Evolutionary conservation across 2,888 invertebrate genomes (phyloP), one percentile per base, ranked within the genome.

Genomic region (Drosophila buzzatii): DNA sequence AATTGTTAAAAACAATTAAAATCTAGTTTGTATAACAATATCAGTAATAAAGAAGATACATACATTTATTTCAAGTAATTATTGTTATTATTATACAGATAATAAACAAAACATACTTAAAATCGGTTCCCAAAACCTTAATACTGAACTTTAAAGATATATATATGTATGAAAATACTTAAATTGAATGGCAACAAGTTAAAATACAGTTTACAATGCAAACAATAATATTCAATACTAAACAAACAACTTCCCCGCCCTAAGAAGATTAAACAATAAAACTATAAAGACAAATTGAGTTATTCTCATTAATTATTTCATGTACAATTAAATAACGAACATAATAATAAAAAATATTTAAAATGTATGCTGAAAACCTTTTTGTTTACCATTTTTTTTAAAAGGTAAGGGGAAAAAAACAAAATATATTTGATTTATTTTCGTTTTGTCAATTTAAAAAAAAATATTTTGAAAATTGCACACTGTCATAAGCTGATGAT

Each of bases 281-380:
- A 59, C 18, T 70, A 73, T 59, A n/a, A 73, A 65, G 39, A 81
- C 63, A 44, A 44, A 45, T 81, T 87, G 85, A 85, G 85, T 83
- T 83, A 85, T 87, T 87, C 85, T 85, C 85, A 85, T 84, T 80
- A 85, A 87, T 85, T 88, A 85, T 73, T 85, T 81, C 77, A 87
- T 81, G 81, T 81, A 87, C 70, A 85, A 79, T 81, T 76, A 68
- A 79, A 83, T 75, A 73, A 76, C 42, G 67, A 69, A 81, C 79
- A 67, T 58, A 67, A 70, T 71, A 78, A 78, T 67, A 84, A 76
- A 76, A 80, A 82, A 81, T 83, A 81, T 81, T 84, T 81, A 70
- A 83, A 79, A 74, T 72, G 64, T 72, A 72, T 60, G 74, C 75
- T 66, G 55, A 71, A 75, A 75, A 58, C 41, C 7, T 44, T 31